Evolutionary conservation across 2,113 vertebrate genomes (phyloP).

Genomic region (Archilochus colubris): DNA sequence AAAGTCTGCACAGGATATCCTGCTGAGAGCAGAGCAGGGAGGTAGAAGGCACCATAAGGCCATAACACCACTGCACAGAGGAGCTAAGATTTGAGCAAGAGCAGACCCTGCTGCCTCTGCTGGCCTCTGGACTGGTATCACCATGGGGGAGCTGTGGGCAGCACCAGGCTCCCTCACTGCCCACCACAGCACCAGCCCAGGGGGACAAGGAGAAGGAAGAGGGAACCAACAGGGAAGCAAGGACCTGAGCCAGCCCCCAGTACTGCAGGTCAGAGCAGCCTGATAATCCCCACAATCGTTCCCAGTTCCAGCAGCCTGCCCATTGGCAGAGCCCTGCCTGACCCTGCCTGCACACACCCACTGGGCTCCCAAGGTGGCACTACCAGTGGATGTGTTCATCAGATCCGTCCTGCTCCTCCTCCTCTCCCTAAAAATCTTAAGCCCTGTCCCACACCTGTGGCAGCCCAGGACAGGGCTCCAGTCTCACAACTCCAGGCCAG

Average conservation of each 20-base stretch:
- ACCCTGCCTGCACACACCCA: neutral
- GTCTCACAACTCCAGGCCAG: neutral
- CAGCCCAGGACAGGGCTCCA: neutral
- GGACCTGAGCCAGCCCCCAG: neutral
- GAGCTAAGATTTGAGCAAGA: neutral
- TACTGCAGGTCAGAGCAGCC: neutral
- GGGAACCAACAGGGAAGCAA: neutral
- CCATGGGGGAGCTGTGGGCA: neutral
- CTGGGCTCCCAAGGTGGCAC: neutral
- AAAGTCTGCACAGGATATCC: accelerated
- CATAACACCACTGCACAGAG: accelerated
- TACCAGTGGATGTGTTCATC: neutral
- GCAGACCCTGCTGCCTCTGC: neutral
- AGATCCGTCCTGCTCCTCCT: neutral
- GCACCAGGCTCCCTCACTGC: neutral
- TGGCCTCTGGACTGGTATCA: neutral
- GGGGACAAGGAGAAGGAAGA: neutral
- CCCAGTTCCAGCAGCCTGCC: neutral
- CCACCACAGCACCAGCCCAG: accelerated
- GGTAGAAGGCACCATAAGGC: neutral
- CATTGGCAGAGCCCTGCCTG: accelerated
- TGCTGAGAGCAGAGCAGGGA: neutral
- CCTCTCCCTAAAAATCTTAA: neutral
- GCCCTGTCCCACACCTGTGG: neutral
- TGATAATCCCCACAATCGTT: neutral